phyloP scores from a whole-genome alignment of 2,888 invertebrate genomes.

The Opisthograptis luteolata region DNA sequence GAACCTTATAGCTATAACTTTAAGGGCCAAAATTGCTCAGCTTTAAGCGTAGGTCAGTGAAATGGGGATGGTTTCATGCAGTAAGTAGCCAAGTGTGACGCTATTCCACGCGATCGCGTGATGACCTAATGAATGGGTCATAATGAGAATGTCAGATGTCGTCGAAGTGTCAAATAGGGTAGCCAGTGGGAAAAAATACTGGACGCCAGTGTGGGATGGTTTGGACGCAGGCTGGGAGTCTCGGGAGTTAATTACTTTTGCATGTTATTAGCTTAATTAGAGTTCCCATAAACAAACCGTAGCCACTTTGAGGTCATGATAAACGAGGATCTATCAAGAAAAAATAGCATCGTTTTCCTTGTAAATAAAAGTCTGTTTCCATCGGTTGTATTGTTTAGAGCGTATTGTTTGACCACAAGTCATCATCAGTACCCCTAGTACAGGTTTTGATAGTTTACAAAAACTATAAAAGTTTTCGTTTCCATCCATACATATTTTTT shows the following conservation, averaged over 20 bases:
- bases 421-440: too few relatives aligned
- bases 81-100: conserved; percentile 63
- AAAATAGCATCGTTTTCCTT: too few relatives aligned
- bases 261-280: conserved; percentile 9
- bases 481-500: too few relatives aligned
- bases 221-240: conserved; percentile 22
- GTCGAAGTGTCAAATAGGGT: conserved; percentile 53
- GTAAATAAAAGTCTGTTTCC: too few relatives aligned
- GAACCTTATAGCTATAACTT: neutral
- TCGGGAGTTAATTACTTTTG: conserved; percentile 25
- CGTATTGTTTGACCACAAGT: too few relatives aligned
- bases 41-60: conserved; percentile 12
- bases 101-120: conserved; percentile 72
- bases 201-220: conserved; percentile 17
- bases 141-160: conserved; percentile 69
- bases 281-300: too few relatives aligned
- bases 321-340: too few relatives aligned
- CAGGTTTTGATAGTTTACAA: too few relatives aligned
- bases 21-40: conserved; percentile 35
- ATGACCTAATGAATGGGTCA: conserved; percentile 67
- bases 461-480: too few relatives aligned
- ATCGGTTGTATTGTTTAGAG: too few relatives aligned
- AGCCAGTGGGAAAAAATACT: conserved; percentile 50
- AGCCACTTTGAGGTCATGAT: neutral
- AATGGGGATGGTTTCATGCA: conserved; percentile 28